Evolutionary conservation across 2,888 invertebrate genomes (phyloP), one percentile per base, ranked within the genome.

Genomic region (Leptinotarsa peninsularis): DNA sequence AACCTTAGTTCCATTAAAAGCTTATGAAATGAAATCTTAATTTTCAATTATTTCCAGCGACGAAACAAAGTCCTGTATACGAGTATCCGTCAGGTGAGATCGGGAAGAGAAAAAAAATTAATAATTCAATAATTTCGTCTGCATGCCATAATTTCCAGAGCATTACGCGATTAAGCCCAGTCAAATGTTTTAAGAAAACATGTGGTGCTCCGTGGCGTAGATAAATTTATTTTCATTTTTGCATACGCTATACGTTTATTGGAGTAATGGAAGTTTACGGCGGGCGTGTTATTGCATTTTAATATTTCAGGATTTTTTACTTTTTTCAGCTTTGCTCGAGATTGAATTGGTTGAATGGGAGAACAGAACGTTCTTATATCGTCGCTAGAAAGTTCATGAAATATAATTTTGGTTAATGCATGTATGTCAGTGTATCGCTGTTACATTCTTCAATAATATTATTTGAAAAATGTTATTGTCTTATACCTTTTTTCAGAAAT

Each of bases 211-310:
- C 27, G 60, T 49, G 56, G 43, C 66, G 74, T 49, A 67, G 54
- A 66, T 66, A 70, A 70, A 74, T 74, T 74, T 70, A 70, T 74
- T 70, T 74, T 74, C 71, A 74, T 74, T 74, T 74, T 54, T 66
- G 66, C 70, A 54, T 33, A 49, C 74, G 74, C 69, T 63, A 18
- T 74, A 74, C 69, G 66, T 66, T 70, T 67, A 70, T 74, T 74
- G 66, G 66, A 66, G 66, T 74, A 74, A 74, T 74, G 74, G 74
- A 49, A 74, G 74, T 74, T 70, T 49, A 70, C 58, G 70, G 74
- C 70, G 70, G 66, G 69, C 66, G 72, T 76, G 52, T 76, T 76
- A 76, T 73, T 76, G 70, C 72, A 73, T 76, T 73, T 76, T 72
- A 76, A 76, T 76, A 73, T 76, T 76, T 76, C 56, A 75, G 69